Conservation (phyloP, 2,113 vertebrate genomes). For the Callocephalon fimbriatum region DNA sequence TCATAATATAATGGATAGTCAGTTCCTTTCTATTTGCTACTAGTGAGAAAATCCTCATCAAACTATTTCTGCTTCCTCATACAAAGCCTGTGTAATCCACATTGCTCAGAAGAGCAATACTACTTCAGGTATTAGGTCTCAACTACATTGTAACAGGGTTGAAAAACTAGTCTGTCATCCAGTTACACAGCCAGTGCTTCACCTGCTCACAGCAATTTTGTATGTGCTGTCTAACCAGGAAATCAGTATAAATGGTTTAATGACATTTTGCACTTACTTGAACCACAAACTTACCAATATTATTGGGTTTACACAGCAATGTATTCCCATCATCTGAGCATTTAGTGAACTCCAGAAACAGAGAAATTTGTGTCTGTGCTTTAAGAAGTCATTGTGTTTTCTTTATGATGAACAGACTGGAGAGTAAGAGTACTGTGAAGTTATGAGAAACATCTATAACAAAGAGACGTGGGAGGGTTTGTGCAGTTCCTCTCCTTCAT, state of each 20-base stretch:
- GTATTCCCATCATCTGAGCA: neutral
- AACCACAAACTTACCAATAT: neutral
- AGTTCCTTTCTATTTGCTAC: neutral
- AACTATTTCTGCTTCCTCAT: neutral
- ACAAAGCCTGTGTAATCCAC: too few species aligned
- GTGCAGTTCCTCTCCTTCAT: neutral
- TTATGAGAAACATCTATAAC: neutral
- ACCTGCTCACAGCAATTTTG: neutral
- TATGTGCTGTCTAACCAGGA: neutral
- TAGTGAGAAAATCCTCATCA: neutral
- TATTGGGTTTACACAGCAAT: neutral
- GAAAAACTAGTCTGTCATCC: neutral
- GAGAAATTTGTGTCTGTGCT: neutral
- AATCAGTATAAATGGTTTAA: neutral
- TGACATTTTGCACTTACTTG: neutral
- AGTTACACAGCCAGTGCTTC: neutral
- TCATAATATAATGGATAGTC: neutral
- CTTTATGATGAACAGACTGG: neutral
- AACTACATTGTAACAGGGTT: fast-evolving
- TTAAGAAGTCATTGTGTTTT: fast-evolving
- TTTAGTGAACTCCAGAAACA: neutral
- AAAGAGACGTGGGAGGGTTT: neutral
- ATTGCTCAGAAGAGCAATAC: neutral
- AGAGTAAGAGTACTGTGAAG: neutral
- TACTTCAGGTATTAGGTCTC: neutral